Base-by-base conservation (phyloP, 2,888 invertebrate species). In the Drosophila lacicola region DNA sequence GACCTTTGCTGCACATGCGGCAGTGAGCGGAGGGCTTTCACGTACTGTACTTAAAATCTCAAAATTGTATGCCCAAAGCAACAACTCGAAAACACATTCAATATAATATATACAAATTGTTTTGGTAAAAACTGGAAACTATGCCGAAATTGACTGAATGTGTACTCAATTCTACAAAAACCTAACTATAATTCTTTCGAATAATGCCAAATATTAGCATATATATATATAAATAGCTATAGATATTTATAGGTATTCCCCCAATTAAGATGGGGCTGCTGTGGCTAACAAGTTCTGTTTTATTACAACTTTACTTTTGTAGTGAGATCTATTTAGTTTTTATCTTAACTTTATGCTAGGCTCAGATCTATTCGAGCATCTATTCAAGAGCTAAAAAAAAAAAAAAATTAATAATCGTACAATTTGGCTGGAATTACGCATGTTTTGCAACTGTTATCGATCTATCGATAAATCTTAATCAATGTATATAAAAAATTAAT, bases 21-120 rank as follows among this genome's bases (percentile, higher is more conserved):
- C 72, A 73, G 62, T 60, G 73, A 73, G 57, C 74, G 74, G 74
- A 75, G 62, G 77, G 74, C 71, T 70, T 64, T 64, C 58, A 53
- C 71, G 57, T 45, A 42, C 39, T 29, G 29, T 55, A 75, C 21
- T 36, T 49, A 51, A 65, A 51, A 50, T 37, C 50, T 33, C 11
- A n/a, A 63, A 55, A 50, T 46, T 29, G 21, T 29, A 45, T n/a
- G 50, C 55, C 39, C 33, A 33, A 44, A 34, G 41, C 39, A 65
- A 64, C 55, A 39, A 54, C 8, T 21, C 4, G 14, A 29, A 64
- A 45, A 37, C n/a, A 45, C 29, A 14, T 70, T 50, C 13, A 55
- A 62, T 55, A 50, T 50, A 36, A 39, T 47, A 14, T 47, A 13
- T 36, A 46, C 5, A 19, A 19, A 53, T 33, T 17, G 17, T 10